A percentile compares a stretch with the other conserved stretches of the same genome.
phyloP scores from a whole-genome alignment of 1,140 invertebrate genomes.

The Archivesica marissinica region DNA sequence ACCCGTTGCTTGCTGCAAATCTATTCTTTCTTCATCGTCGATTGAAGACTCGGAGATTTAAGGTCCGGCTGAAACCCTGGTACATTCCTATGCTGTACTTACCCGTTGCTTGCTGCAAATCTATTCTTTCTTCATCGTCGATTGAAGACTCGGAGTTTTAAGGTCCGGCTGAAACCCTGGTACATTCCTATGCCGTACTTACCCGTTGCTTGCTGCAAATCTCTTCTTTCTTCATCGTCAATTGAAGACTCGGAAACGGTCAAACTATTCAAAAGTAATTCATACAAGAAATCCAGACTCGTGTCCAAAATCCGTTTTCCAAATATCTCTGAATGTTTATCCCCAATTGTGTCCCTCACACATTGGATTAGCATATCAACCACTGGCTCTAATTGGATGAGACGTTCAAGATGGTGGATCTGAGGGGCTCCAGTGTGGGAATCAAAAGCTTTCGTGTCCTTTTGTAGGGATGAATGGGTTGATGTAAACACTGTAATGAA shows the following conservation, averaged over 20 bases:
- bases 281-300: conserved; percentile 75
- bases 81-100: too few species aligned
- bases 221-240: conserved; percentile 52
- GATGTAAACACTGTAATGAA: conserved; percentile 69
- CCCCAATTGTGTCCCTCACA: conserved; percentile 61
- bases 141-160: conserved; percentile 34
- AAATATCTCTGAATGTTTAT: conserved; percentile 72
- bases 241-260: conserved; percentile 40
- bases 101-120: conserved; percentile 63
- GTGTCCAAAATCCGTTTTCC: conserved; percentile 68
- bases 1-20: conserved; percentile 63
- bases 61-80: too few species aligned
- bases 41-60: conserved; percentile 34
- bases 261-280: conserved; percentile 70
- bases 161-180: too few species aligned
- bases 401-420: conserved; percentile 63
- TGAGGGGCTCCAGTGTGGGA: conserved; percentile 26
- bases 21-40: conserved; percentile 52
- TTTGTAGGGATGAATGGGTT: conserved; percentile 1
- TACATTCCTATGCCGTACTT: neutral
- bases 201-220: conserved; percentile 63
- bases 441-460: neutral
- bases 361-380: conserved; percentile 67
- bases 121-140: conserved; percentile 52
- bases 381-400: conserved; percentile 70